Conservation (phyloP, 2,113 vertebrate species). For the Sturnus vulgaris region DNA sequence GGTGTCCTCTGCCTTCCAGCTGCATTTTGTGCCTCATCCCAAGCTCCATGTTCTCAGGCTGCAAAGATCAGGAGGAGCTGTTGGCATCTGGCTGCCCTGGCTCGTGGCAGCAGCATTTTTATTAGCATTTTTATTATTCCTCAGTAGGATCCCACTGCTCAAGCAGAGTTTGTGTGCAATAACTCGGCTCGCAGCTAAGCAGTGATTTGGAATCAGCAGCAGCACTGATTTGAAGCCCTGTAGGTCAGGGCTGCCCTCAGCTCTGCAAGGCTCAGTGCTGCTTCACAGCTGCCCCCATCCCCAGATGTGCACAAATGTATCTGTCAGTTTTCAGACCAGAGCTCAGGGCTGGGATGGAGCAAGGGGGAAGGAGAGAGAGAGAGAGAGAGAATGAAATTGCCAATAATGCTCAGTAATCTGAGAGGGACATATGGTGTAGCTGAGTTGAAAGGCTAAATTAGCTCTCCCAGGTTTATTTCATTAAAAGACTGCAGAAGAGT, state of each 20-base stretch:
- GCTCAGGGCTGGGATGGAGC: background rate
- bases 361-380: background rate
- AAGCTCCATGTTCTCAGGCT: rapidly evolving
- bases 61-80: background rate
- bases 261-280: background rate
- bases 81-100: background rate
- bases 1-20: background rate
- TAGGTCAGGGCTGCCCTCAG: background rate
- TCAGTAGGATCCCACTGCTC: background rate
- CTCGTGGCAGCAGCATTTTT: background rate
- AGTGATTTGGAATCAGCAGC: background rate
- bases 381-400: background rate
- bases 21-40: background rate
- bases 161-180: background rate
- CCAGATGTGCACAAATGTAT: background rate
- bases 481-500: background rate
- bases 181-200: background rate
- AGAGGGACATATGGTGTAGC: rapidly evolving
- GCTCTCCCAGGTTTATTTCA: background rate
- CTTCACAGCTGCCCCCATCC: no score
- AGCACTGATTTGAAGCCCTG: background rate
- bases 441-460: background rate
- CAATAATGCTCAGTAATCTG: background rate
- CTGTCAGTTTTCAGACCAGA: background rate
- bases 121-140: background rate